Evolutionary conservation across 2,888 invertebrate genomes (phyloP).

Genomic region (Acronicta leporina): DNA sequence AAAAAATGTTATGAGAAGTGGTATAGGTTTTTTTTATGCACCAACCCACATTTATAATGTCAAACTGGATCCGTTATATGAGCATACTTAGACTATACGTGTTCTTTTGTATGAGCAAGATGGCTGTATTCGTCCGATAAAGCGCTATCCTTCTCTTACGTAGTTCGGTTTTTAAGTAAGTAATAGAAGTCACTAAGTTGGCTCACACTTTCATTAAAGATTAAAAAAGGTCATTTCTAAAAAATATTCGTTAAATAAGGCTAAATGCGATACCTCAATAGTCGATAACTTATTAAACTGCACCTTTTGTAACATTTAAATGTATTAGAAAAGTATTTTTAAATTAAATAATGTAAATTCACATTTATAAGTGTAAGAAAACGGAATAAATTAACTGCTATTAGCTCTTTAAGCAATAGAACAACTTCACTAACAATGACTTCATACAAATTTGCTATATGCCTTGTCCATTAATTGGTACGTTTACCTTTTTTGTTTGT

Average conservation of each 20-base stretch:
- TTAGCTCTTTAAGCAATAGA: too few relatives aligned
- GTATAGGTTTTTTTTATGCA: too few relatives aligned
- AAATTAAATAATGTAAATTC: background rate
- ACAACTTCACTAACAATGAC: background rate
- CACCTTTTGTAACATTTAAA: conserved; percentile 27
- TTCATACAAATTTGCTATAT: background rate
- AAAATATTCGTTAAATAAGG: conserved; percentile 8
- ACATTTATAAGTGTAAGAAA: too few relatives aligned
- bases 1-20: background rate
- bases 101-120: background rate
- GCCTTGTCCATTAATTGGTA: conserved; percentile 9
- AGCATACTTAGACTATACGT: background rate
- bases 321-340: conserved; percentile 4
- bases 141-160: too few relatives aligned
- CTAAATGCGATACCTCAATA: conserved; percentile 41
- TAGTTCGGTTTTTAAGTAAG: background rate
- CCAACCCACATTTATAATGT: too few relatives aligned
- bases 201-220: conserved; percentile 1
- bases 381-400: too few relatives aligned
- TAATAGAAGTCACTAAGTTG: background rate
- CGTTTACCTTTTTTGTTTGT: conserved; percentile 17
- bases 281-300: conserved; percentile 19
- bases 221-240: conserved; percentile 5
- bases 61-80: background rate
- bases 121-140: background rate